Evolutionary conservation across 2,797 vertebrate genomes (phyloP).

Genomic region (Choloepus didactylus): DNA sequence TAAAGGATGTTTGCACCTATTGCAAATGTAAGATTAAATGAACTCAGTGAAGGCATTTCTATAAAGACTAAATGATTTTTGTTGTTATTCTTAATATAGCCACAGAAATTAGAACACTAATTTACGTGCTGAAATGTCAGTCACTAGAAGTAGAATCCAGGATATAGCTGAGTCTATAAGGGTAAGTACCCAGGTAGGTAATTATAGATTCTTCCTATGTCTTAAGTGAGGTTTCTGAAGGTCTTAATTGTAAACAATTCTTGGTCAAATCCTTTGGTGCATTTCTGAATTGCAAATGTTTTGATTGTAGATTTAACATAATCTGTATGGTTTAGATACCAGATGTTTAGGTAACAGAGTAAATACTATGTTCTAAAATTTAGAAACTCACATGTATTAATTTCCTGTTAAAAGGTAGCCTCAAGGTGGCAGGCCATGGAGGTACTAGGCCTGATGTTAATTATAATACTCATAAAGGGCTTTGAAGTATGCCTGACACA

Average conservation of each 20-base stretch:
- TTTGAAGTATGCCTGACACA: not conserved
- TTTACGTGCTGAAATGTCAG: constrained; percentile 54
- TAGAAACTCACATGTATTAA: not conserved
- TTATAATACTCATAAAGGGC: not conserved
- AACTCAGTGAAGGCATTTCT: constrained; percentile 22
- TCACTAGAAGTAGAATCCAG: constrained; percentile 56
- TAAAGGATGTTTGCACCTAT: not conserved
- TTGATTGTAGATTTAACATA: constrained; percentile 61
- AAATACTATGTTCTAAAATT: constrained; percentile 43
- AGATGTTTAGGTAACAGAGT: constrained; percentile 56
- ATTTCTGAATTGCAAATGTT: constrained; percentile 43
- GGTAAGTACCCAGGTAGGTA: constrained; percentile 32
- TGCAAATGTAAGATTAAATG: constrained; percentile 33
- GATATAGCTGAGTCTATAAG: not conserved
- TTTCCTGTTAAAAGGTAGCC: not conserved
- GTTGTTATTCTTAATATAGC: constrained; percentile 41
- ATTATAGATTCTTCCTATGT: constrained; percentile 6
- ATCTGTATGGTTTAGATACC: constrained; percentile 25
- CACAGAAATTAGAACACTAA: constrained; percentile 57
- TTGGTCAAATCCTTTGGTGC: constrained; percentile 30
- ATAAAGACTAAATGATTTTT: constrained; percentile 13
- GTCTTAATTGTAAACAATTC: constrained; percentile 54
- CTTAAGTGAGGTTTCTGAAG: constrained; percentile 16
- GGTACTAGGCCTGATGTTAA: not conserved
- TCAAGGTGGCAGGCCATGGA: not conserved